Evolutionary conservation across 1,140 invertebrate genomes (phyloP).

Genomic region (Leguminivora glycinivorella): DNA sequence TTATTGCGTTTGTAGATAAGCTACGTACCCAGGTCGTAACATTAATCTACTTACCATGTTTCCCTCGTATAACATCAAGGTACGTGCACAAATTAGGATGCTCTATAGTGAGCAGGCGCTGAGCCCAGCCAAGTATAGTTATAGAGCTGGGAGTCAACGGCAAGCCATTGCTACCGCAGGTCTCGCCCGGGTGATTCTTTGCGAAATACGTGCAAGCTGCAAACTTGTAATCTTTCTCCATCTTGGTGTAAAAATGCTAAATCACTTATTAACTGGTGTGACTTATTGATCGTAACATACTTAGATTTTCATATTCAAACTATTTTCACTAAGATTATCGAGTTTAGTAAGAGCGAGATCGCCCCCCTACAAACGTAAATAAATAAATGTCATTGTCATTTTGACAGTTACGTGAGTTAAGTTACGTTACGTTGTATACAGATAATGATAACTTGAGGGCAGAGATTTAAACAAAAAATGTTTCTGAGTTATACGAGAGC

Average conservation of each 20-base stretch:
- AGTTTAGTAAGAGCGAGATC: neutral
- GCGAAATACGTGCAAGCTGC: conserved; percentile 95
- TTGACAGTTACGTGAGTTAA: neutral
- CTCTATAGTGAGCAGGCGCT: conserved; percentile 88
- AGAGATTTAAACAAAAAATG: no score
- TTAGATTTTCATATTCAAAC: neutral
- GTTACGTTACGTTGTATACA: no score
- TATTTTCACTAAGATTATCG: neutral
- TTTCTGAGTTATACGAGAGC: no score
- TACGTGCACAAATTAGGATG: conserved; percentile 93
- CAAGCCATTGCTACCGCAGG: conserved; percentile 96
- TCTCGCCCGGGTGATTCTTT: conserved; percentile 92
- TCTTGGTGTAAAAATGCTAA: conserved; percentile 34
- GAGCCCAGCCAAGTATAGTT: conserved; percentile 93
- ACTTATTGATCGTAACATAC: no score
- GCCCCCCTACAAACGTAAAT: conserved; percentile 15
- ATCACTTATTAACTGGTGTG: no score
- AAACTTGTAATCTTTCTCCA: conserved; percentile 78
- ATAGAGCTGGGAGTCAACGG: conserved; percentile 98
- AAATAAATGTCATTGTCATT: conserved; percentile 6
- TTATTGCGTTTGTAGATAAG: no score
- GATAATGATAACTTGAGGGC: no score
- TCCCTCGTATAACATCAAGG: conserved; percentile 94
- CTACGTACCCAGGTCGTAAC: neutral
- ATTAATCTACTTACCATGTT: conserved; percentile 88